Evolutionary conservation across 2,888 invertebrate species (phyloP), one percentile per base, ranked within the genome.

Genomic region (Caprella mutica): DNA sequence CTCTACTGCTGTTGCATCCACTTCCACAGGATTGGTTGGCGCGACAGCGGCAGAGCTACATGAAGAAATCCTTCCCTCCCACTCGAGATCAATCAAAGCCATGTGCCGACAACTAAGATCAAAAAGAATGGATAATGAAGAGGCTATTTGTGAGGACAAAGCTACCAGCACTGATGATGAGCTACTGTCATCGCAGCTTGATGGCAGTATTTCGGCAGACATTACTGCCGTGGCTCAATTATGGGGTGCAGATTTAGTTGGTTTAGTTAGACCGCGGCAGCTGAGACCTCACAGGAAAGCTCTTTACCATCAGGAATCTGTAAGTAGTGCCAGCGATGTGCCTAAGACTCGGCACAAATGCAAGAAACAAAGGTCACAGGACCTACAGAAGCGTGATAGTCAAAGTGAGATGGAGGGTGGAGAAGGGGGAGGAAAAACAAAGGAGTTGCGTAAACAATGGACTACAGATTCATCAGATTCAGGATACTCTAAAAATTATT

Each of bases 381-480:
- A 54, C 51, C 56, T 56, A 8, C 57, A 43, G 30, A 61, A 66
- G 52, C 43, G 33, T 21, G 55, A 58, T 40, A 39, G 55, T 33
- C 52, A 61, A 9, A 57, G 58, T 12, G 59, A 56, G 53, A n/a
- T n/a, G n/a, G n/a, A n/a, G n/a, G n/a, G n/a, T n/a, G n/a, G n/a
- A n/a, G n/a, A n/a, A n/a, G n/a, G n/a, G n/a, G n/a, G n/a, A n/a
- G 48, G 24, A 2, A 27, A 30, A 24, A 39, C 61, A 26, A 35
- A 57, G 51, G 63, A 60, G 48, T 52, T 56, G 40, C 58, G 58
- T 29, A 59, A 60, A 14, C 64, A 64, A 55, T 56, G 56, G 56
- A 64, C 64, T 17, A 58, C 60, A 14, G 64, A 58, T 40, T 60
- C 60, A 30, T 60, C 64, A 12, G 64, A 64, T 42, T 60, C 60